Evolutionary conservation across 2,797 vertebrate genomes (phyloP), one percentile per base, ranked within the genome.

Genomic region (Gymnodraco acuticeps): DNA sequence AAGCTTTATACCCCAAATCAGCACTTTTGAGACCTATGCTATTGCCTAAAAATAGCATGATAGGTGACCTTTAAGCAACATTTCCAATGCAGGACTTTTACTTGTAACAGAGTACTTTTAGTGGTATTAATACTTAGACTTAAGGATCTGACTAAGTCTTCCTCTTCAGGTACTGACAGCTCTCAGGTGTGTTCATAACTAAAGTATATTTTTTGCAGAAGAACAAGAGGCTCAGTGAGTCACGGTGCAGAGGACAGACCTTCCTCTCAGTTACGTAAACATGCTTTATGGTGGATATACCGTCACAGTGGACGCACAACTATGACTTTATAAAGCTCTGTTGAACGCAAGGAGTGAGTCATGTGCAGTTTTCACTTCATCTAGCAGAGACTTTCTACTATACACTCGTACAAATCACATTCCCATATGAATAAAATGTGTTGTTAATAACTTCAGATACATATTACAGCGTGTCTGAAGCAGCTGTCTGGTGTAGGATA

Each of bases 291-390:
- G 48, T 50, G 58, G 33, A 38, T 20, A 38, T 8, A 42, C 66
- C 2, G 23, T 67, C 68, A 62, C 47, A 10, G 58, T 7, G 23
- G 13, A 51, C 2, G 5, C 14, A 33, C n/a, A n/a, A 42, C 52
- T 51, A 56, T 31, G n/a, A 38, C 50, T 48, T 55, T 38, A 56
- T 13, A 23, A 12, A 41, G 38, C 12, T 63, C 19, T 42, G 13
- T 11, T 63, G 7, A 54, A 71, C 42, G 60, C 52, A 17, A 63
- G 31, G 27, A 60, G 51, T 42, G 63, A 74, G 38, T 87, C 65
- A 54, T 64, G 10, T 64, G 10, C 14, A 56, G 16, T 50, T 63
- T 65, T 61, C 38, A 58, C 12, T 12, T 16, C 5, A 10, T 31
- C 23, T 45, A 62, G 31, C 0, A 17, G n/a, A 41, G 42, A 38